Percentiles rank a stretch among this genome's conserved stretches.
These are phyloP conservation scores for Xenopus laevis DNA, from an alignment of 2,113 vertebrate species.

Conservation along the genomic window DNA sequence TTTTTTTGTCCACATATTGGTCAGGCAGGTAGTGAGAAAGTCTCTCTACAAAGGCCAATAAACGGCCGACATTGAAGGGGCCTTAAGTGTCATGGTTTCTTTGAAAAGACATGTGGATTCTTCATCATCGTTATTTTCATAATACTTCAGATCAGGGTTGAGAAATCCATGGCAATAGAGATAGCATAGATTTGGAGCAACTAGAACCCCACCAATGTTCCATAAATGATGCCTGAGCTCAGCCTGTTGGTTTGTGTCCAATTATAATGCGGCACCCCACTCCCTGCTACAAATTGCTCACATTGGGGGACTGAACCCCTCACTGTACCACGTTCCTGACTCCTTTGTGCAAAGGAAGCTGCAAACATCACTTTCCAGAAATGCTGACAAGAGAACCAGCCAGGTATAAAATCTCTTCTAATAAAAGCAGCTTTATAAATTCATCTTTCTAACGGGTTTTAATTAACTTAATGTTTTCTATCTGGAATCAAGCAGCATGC, in stretches of 20 bases:
- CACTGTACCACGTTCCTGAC: conserved; percentile 2
- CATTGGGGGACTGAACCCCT: neutral
- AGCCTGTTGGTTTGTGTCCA: conserved; percentile 38
- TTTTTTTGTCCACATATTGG: no score
- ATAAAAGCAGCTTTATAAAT: conserved; percentile 37
- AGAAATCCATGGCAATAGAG: no score
- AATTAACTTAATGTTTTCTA: conserved; percentile 47
- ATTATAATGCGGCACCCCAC: conserved; percentile 26
- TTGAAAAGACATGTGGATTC: no score
- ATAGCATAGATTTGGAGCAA: no score
- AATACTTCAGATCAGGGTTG: no score
- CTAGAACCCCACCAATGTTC: no score
- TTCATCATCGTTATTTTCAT: no score
- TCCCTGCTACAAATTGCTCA: conserved; percentile 12
- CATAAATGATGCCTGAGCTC: neutral
- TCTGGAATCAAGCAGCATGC: conserved; percentile 25
- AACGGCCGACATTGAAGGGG: no score
- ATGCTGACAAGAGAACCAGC: conserved; percentile 31
- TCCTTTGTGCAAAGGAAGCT: conserved; percentile 4
- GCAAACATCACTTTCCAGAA: conserved; percentile 42
- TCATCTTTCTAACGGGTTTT: conserved; percentile 44
- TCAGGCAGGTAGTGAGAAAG: no score
- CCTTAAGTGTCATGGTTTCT: no score
- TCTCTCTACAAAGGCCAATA: no score
- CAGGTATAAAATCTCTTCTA: conserved; percentile 35